These are phyloP conservation scores for Limulus polyphemus DNA, from an alignment of 2,888 invertebrate genomes.

Conservation along the genomic window DNA sequence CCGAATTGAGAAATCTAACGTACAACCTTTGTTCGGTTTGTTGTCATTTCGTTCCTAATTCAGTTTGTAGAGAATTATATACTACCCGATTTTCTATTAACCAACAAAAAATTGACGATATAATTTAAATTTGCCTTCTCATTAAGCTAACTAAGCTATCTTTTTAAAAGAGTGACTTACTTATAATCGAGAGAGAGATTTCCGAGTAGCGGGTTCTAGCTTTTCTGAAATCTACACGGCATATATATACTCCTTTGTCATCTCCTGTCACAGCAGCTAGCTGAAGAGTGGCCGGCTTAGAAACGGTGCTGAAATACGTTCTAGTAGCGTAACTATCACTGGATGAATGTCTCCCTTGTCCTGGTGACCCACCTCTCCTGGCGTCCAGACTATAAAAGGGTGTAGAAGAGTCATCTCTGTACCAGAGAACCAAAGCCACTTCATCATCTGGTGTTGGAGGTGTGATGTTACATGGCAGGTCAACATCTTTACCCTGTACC, in stretches of 20 bases:
- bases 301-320: slow-evolving; percentile 6
- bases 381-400: slow-evolving; percentile 56
- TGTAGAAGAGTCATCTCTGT: slow-evolving; percentile 70
- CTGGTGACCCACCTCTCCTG: slow-evolving; percentile 3
- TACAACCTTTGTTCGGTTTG: too few relatives aligned
- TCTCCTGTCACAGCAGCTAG: slow-evolving; percentile 4
- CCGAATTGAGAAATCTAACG: too few relatives aligned
- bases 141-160: too few relatives aligned
- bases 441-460: slow-evolving; percentile 70
- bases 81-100: too few relatives aligned
- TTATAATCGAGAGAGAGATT: slow-evolving; percentile 6
- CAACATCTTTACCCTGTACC: slow-evolving; percentile 73
- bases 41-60: too few relatives aligned
- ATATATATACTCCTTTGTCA: slow-evolving; percentile 9
- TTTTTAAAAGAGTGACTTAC: neutral
- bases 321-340: slow-evolving; percentile 6
- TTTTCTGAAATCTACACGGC: slow-evolving; percentile 11
- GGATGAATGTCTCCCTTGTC: slow-evolving; percentile 7
- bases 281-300: slow-evolving; percentile 6
- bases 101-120: too few relatives aligned
- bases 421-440: slow-evolving; percentile 87
- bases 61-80: too few relatives aligned
- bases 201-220: slow-evolving; percentile 8
- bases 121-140: too few relatives aligned
- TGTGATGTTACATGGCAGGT: slow-evolving; percentile 72